Base-by-base conservation (phyloP, 2,888 invertebrate genomes). In the Caenorhabditis angaria region DNA sequence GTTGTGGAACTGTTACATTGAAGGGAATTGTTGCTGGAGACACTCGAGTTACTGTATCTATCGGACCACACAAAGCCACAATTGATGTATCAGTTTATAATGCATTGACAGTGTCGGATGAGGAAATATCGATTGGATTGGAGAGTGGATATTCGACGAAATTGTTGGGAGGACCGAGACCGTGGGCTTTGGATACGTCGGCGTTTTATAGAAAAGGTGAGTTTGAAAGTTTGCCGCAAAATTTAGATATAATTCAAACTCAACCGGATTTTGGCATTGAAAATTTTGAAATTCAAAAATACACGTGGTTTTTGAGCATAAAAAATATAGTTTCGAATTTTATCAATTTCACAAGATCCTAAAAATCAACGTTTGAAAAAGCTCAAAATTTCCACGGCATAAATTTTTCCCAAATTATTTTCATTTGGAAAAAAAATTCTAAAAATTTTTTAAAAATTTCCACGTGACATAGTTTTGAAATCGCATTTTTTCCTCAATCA, bases 151-250 rank as follows among this genome's bases (percentile, higher is more conserved):
- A 66, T 25, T 28, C 41, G 18, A 28, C 85, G 1, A 54, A 41
- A 2, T 24, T 83, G 27, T 59, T 61, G 8, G 85, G 84, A 6
- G 85, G 85, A 22, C 83, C 84, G 4, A 54, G 85, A 5, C 84
- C 83, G 1, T 85, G 83, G 84, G 47, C 82, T 35, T 61, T 79
- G 12, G 85, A 85, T 48, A 56, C 80, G 2, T 56, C 74, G 14
- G 60, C 70, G 20, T 78, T 73, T 65, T 83, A 70, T 61, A 67
- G 67, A 57, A 62, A 56, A 18, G 58, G 65, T 61, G 60, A 47
- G 47, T 60, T 41, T n/a, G n/a, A n/a, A n/a, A n/a, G n/a, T n/a
- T n/a, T n/a, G n/a, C n/a, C n/a, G n/a, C n/a, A n/a, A n/a, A n/a
- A n/a, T n/a, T n/a, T n/a, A n/a, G n/a, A n/a, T n/a, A n/a, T n/a